These are phyloP conservation scores for Amiota minor DNA, from an alignment of 2,888 invertebrate genomes.

Conservation along the genomic window DNA sequence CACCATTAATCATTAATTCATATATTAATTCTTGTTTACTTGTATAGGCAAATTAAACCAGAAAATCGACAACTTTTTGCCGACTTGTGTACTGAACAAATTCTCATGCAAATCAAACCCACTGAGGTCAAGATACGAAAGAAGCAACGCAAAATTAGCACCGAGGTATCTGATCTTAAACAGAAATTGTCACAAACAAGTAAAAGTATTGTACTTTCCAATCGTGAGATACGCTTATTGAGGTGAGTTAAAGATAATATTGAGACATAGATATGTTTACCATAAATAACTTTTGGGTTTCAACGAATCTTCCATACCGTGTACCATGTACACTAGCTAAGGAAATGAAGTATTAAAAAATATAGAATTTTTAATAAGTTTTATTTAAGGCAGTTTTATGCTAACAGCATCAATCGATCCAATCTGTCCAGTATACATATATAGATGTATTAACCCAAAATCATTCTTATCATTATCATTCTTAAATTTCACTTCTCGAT, in stretches of 20 bases:
- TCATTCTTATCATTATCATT: too few relatives aligned
- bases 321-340: too few relatives aligned
- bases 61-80: slow-evolving; percentile 83
- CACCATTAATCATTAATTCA: not conserved
- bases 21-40: not conserved
- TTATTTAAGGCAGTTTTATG: too few relatives aligned
- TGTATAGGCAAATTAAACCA: slow-evolving; percentile 78
- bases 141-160: slow-evolving; percentile 91
- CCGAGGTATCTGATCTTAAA: slow-evolving; percentile 90
- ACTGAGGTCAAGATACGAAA: slow-evolving; percentile 90
- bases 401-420: too few relatives aligned
- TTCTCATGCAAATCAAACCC: slow-evolving; percentile 87
- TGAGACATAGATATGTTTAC: not conserved
- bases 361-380: too few relatives aligned
- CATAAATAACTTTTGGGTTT: not conserved
- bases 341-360: too few relatives aligned
- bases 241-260: slow-evolving; percentile 73
- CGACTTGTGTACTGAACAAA: slow-evolving; percentile 91
- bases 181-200: slow-evolving; percentile 85
- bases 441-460: too few relatives aligned
- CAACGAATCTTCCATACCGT: not conserved
- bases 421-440: too few relatives aligned
- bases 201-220: slow-evolving; percentile 91
- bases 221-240: slow-evolving; percentile 90
- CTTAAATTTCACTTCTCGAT: too few relatives aligned